A percentile compares a stretch with the other conserved stretches of the same genome.
Evolutionary conservation across 2,113 vertebrate species (phyloP).

Genomic region (Pollachius pollachius): DNA sequence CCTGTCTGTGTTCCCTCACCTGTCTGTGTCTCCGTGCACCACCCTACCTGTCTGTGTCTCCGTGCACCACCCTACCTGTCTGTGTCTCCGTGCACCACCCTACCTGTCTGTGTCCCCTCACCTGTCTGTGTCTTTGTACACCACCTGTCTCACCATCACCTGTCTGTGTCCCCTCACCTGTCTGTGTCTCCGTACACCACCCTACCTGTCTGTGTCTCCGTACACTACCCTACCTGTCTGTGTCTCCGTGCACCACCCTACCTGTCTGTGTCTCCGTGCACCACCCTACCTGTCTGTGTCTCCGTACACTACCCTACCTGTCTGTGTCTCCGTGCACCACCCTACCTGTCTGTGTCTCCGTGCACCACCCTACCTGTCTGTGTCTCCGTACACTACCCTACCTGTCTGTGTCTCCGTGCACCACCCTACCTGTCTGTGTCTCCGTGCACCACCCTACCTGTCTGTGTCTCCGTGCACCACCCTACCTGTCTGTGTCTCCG

Average conservation of each 20-base stretch:
- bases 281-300: slow-evolving; percentile 97
- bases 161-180: no score
- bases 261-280: no score
- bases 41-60: slow-evolving; percentile 54
- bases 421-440: slow-evolving; percentile 87
- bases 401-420: no score
- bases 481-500: slow-evolving; percentile 49
- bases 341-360: slow-evolving; percentile 76
- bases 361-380: neutral
- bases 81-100: slow-evolving; percentile 84
- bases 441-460: slow-evolving; percentile 86
- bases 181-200: no score
- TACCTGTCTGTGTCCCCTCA: slow-evolving; percentile 6
- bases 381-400: slow-evolving; percentile 76
- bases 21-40: slow-evolving; percentile 63
- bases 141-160: slow-evolving; percentile 66
- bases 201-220: no score
- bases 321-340: no score
- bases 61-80: no score
- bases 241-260: no score
- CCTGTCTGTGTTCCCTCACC: slow-evolving; percentile 94
- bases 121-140: slow-evolving; percentile 98
- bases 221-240: no score
- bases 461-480: no score
- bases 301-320: slow-evolving; percentile 89